Conservation (phyloP, 2,113 vertebrate species). For the Cygnus atratus region DNA sequence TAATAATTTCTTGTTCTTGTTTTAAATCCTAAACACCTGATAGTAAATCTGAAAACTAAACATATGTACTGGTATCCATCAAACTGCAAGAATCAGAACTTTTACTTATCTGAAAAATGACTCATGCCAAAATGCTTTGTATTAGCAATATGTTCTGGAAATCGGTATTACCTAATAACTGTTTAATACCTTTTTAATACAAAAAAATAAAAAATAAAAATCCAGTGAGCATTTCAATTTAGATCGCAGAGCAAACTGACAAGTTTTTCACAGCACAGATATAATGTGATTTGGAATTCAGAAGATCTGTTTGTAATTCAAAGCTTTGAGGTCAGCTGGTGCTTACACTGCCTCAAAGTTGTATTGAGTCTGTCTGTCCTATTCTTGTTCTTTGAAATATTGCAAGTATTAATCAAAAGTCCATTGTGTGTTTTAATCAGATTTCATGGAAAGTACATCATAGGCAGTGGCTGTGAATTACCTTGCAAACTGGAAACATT, state of each 20-base stretch:
- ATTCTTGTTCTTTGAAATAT: background rate
- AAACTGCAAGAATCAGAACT: background rate
- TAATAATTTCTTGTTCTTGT: background rate
- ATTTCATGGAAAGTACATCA: background rate
- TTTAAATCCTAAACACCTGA: background rate
- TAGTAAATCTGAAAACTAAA: background rate
- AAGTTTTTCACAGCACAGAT: background rate
- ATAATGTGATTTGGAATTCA: constrained; percentile 13
- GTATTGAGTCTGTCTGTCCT: background rate
- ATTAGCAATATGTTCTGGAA: background rate
- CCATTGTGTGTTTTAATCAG: constrained; percentile 35
- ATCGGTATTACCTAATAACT: background rate
- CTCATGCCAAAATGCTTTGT: background rate
- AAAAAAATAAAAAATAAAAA: no score
- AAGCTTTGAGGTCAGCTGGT: constrained; percentile 15
- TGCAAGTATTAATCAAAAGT: constrained; percentile 16
- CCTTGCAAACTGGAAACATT: background rate
- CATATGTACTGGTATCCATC: background rate
- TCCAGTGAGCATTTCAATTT: background rate
- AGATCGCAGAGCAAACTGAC: background rate
- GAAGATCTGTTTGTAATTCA: constrained; percentile 4
- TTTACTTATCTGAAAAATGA: background rate
- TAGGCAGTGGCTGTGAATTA: background rate
- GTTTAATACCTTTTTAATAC: no score
- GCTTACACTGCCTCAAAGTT: background rate